These are phyloP conservation scores for Patella vulgata DNA, from an alignment of 1,140 invertebrate genomes.

Conservation along the genomic window DNA sequence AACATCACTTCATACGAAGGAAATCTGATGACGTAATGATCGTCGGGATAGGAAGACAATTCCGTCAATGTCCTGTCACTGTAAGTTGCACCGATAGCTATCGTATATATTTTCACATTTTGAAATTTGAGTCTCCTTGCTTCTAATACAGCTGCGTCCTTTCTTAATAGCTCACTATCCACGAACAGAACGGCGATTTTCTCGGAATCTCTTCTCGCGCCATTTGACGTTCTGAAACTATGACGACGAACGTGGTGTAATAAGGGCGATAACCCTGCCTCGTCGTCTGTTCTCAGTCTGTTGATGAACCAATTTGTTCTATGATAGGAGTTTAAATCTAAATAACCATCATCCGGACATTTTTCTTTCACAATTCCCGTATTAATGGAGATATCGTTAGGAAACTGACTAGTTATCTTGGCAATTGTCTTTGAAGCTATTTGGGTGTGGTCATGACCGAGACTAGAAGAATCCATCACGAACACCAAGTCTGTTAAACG, in stretches of 20 bases:
- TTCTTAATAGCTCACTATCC: slow-evolving; percentile 1
- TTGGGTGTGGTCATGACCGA: no score
- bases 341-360: neutral
- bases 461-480: no score
- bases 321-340: neutral
- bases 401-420: no score
- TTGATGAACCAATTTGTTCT: slow-evolving; percentile 1
- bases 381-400: no score
- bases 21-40: neutral
- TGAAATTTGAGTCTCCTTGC: slow-evolving; percentile 6
- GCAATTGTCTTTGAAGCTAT: no score
- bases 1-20: neutral
- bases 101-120: slow-evolving; percentile 5
- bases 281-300: neutral
- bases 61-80: neutral
- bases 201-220: neutral
- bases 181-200: slow-evolving; percentile 14
- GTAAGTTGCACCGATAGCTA: neutral
- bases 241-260: slow-evolving; percentile 2
- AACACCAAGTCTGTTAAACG: no score
- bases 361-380: no score
- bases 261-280: neutral
- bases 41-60: neutral
- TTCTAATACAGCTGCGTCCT: neutral
- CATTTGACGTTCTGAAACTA: slow-evolving; percentile 1